These are phyloP conservation scores for Hirundo rustica DNA, from an alignment of 2,797 vertebrate genomes.

Conservation along the genomic window DNA sequence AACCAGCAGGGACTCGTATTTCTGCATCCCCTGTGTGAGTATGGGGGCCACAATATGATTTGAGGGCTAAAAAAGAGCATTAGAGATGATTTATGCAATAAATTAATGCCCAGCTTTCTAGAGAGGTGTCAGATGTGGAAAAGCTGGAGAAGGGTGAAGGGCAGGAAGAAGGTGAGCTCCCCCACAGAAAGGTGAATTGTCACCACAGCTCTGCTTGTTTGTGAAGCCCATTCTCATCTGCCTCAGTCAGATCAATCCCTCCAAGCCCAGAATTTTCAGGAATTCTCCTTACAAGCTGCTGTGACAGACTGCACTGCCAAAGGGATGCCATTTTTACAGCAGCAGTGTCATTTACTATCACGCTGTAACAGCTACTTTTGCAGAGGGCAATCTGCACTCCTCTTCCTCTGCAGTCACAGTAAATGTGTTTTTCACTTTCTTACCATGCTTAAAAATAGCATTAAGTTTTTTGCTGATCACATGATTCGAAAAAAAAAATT, in stretches of 20 bases:
- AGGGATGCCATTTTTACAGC: background rate
- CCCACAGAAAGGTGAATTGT: background rate
- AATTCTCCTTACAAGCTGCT: background rate
- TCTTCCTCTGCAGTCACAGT: background rate
- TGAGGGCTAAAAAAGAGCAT: background rate
- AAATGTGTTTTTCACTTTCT: slow-evolving; percentile 58
- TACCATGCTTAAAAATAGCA: slow-evolving; percentile 62
- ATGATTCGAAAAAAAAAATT: background rate
- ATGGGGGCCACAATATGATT: background rate
- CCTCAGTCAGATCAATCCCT: background rate
- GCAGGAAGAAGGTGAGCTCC: background rate
- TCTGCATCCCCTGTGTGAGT: accelerated
- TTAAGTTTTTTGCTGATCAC: slow-evolving; percentile 51
- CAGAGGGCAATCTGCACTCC: background rate
- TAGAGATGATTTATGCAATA: background rate
- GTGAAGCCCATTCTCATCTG: background rate
- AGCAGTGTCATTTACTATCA: background rate
- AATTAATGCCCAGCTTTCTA: background rate
- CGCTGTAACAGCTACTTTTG: background rate
- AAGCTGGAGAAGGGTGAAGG: background rate
- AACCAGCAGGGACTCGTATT: accelerated
- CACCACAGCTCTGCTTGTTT: background rate
- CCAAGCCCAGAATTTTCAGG: background rate
- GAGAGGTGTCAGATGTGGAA: background rate
- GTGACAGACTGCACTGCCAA: background rate